Evolutionary conservation across 2,113 vertebrate genomes (phyloP).

Genomic region (Zosterops japonicus): DNA sequence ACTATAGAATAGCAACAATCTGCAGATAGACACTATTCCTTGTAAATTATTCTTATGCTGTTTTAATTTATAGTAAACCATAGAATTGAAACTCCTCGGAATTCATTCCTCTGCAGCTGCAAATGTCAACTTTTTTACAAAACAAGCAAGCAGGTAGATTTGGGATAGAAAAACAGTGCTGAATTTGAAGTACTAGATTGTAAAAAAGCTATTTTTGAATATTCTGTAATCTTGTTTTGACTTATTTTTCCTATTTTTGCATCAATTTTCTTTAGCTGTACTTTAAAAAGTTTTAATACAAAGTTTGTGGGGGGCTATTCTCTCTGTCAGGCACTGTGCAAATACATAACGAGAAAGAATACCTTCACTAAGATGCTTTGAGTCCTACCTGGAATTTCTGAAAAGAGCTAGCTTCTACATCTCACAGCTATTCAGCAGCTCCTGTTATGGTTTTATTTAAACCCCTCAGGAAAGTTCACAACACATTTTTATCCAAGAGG

Average conservation of each 20-base stretch:
- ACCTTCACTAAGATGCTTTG: background rate
- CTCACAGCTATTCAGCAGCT: background rate
- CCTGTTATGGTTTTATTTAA: background rate
- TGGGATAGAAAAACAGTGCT: background rate
- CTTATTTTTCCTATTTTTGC: background rate
- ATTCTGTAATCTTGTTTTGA: background rate
- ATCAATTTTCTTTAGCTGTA: background rate
- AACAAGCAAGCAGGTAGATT: background rate
- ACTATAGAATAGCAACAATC: background rate
- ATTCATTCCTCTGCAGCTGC: background rate
- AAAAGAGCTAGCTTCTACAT: background rate
- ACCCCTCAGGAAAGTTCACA: background rate
- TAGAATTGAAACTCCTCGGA: background rate
- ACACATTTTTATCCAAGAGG: background rate
- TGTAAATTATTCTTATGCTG: background rate
- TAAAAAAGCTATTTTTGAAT: background rate
- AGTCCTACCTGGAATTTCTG: background rate
- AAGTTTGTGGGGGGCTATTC: fast-evolving
- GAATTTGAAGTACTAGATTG: background rate
- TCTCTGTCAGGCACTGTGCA: background rate
- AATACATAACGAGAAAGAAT: background rate
- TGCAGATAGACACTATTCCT: background rate
- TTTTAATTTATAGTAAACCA: background rate
- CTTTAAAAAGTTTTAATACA: background rate
- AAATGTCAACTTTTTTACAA: background rate